Evolutionary conservation across 1,140 invertebrate species (phyloP).

Genomic region (Tenebrio molitor): DNA sequence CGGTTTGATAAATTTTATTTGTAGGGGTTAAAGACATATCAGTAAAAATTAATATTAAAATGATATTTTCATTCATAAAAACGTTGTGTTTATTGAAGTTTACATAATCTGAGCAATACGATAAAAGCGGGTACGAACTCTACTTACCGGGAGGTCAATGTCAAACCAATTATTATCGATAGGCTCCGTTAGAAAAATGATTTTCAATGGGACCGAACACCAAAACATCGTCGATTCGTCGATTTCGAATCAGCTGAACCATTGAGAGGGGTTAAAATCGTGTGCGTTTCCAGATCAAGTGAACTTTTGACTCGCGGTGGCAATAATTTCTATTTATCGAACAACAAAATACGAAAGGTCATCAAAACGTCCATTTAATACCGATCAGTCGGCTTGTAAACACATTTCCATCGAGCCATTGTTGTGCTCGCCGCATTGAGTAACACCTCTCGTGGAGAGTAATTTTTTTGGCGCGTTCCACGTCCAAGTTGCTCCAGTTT

Average conservation of each 20-base stretch:
- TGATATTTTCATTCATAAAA: conserved; percentile 37
- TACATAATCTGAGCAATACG: conserved; percentile 10
- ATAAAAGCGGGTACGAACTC: conserved; percentile 5
- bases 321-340: conserved; percentile 32
- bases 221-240: conserved; percentile 1
- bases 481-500: not conserved
- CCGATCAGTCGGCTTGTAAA: conserved; percentile 4
- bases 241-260: too few relatives aligned
- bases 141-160: conserved; percentile 18
- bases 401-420: conserved; percentile 9
- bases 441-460: not conserved
- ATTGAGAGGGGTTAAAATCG: not conserved
- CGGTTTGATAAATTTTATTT: conserved; percentile 8
- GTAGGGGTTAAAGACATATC: conserved; percentile 34
- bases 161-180: conserved; percentile 27
- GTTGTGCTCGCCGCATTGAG: too few relatives aligned
- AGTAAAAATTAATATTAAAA: not conserved
- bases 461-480: too few relatives aligned
- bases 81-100: conserved; percentile 11
- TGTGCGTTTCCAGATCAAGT: not conserved
- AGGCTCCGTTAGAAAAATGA: conserved; percentile 5
- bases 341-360: conserved; percentile 26
- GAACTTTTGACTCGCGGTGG: conserved; percentile 14
- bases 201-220: not conserved
- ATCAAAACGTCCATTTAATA: conserved; percentile 12